phyloP scores from a whole-genome alignment of 2,113 vertebrate genomes.

The Percina caprodes region DNA sequence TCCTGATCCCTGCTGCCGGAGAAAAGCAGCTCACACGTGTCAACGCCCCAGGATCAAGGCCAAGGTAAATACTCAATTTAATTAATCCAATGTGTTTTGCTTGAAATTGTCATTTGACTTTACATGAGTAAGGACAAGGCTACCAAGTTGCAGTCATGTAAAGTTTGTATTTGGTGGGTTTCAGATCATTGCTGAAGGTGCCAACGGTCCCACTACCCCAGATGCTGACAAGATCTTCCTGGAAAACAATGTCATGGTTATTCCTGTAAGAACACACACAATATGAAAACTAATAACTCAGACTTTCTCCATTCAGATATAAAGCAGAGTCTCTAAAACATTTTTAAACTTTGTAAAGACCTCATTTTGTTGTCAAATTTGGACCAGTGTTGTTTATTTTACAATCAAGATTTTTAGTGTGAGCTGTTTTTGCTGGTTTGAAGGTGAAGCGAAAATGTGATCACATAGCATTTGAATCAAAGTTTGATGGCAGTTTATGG shows the following conservation, averaged over 20 bases:
- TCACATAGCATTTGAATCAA: not conserved
- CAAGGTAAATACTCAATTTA: constrained; percentile 83
- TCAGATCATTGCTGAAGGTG: constrained; percentile 97
- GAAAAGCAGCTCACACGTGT: constrained; percentile 95
- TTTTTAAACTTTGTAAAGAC: too few relatives aligned
- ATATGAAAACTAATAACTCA: not conserved
- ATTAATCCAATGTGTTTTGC: not conserved
- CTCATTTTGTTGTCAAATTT: too few relatives aligned
- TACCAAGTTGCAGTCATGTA: not conserved
- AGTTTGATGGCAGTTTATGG: not conserved
- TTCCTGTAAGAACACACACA: constrained; percentile 88
- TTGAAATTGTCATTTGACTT: not conserved
- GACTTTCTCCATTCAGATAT: not conserved
- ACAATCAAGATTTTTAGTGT: not conserved
- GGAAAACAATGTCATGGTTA: constrained; percentile 96
- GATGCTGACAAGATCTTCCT: constrained; percentile 96
- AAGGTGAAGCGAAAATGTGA: not conserved
- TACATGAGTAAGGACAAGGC: too few relatives aligned
- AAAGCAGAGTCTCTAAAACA: not conserved
- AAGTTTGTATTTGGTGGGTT: constrained; percentile 36
- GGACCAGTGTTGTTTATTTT: too few relatives aligned
- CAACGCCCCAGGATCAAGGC: constrained; percentile 94
- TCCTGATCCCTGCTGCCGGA: constrained; percentile 96
- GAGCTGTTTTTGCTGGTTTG: not conserved
- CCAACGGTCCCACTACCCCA: constrained; percentile 96